phyloP scores from a whole-genome alignment of 2,797 vertebrate genomes.

The Pitangus sulphuratus region DNA sequence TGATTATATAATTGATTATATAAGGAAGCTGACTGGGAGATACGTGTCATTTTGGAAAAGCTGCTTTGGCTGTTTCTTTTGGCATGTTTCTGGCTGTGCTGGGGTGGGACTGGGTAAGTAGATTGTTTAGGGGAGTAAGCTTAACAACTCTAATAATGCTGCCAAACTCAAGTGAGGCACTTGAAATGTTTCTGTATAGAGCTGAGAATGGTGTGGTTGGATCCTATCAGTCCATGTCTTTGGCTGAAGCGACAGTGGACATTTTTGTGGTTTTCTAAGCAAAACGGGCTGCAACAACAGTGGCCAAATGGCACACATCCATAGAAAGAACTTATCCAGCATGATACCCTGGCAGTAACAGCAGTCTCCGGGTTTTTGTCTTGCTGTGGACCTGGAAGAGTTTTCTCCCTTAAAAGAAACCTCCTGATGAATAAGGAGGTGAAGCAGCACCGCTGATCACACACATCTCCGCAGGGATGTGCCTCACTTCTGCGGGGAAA shows the following conservation, averaged over 20 bases:
- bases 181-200: not conserved
- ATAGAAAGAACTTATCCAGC: not conserved
- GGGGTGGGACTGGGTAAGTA: not conserved
- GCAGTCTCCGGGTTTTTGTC: not conserved
- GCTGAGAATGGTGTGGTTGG: not conserved
- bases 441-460: not conserved
- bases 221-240: not conserved
- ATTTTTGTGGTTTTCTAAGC: not conserved
- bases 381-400: not conserved
- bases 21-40: not conserved
- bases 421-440: not conserved
- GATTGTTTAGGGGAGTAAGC: not conserved
- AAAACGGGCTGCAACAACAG: not conserved
- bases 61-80: not conserved
- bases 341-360: not conserved
- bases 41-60: not conserved
- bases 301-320: not conserved
- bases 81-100: not conserved
- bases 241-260: not conserved
- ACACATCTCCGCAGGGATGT: fast-evolving
- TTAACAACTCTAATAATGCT: not conserved
- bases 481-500: not conserved
- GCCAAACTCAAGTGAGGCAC: not conserved
- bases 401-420: not conserved
- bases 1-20: not conserved